Conservation (phyloP, 2,888 invertebrate species). For the Xestia xanthographa region DNA sequence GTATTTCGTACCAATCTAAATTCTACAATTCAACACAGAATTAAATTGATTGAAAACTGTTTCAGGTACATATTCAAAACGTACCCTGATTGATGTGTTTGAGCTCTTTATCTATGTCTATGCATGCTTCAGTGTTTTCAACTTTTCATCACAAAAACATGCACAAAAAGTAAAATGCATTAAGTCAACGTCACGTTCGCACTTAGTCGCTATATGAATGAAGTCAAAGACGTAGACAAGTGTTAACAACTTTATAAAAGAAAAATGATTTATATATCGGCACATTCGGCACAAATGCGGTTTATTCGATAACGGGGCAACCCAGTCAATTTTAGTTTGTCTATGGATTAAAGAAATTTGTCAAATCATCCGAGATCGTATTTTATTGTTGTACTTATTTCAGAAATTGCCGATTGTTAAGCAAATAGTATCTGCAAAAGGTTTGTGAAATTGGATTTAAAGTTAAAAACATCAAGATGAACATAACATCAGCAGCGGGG, state of each 20-base stretch:
- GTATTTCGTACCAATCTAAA: background rate
- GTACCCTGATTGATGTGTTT: slow-evolving; percentile 20
- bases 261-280: background rate
- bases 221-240: background rate
- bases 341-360: slow-evolving; percentile 81
- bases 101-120: slow-evolving; percentile 7
- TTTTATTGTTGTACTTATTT: slow-evolving; percentile 70
- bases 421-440: slow-evolving; percentile 43
- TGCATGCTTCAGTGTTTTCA: slow-evolving; percentile 14
- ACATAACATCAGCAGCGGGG: slow-evolving; percentile 93
- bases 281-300: background rate
- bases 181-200: background rate
- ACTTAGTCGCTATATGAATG: background rate
- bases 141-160: no score
- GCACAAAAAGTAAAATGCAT: background rate
- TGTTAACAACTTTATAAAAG: background rate
- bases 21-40: background rate
- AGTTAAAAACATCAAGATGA: slow-evolving; percentile 79
- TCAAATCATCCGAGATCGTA: slow-evolving; percentile 83
- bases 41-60: background rate
- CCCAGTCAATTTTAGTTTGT: slow-evolving; percentile 55
- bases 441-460: slow-evolving; percentile 48
- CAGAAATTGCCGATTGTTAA: slow-evolving; percentile 57
- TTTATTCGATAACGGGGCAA: slow-evolving; percentile 21
- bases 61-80: slow-evolving; percentile 20